Evolutionary conservation across 2,113 vertebrate species (phyloP).

Genomic region (Neofelis nebulosa): DNA sequence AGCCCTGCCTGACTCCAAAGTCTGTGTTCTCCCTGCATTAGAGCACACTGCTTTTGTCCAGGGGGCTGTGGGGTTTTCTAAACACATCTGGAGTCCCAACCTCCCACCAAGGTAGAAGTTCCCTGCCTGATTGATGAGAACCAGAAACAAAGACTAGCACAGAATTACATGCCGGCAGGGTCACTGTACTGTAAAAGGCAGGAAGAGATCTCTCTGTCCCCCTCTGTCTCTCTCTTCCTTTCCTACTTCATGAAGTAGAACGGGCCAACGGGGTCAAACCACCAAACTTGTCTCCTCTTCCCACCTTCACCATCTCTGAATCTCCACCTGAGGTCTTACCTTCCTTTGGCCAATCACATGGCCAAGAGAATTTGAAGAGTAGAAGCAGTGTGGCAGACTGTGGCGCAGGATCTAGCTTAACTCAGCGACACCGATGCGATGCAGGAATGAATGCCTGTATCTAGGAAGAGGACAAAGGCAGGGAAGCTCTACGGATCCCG

Average conservation of each 20-base stretch:
- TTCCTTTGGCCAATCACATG: accelerated
- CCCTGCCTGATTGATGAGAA: not conserved
- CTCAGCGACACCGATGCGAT: not conserved
- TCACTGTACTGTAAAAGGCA: not conserved
- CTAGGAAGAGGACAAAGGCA: not conserved
- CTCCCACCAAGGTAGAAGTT: not conserved
- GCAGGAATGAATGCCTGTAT: not conserved
- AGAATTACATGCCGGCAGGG: not conserved
- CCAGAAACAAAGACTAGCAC: not conserved
- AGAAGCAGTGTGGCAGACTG: no score
- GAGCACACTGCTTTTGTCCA: not conserved
- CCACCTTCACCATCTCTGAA: not conserved
- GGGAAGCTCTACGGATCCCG: not conserved
- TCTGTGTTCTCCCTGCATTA: no score
- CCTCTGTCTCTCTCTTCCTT: not conserved
- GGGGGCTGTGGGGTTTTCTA: not conserved
- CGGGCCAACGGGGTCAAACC: not conserved
- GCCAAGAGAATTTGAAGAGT: not conserved
- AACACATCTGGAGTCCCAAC: not conserved
- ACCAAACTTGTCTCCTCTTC: not conserved
- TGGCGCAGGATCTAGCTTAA: not conserved
- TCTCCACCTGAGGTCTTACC: not conserved
- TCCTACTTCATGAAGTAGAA: not conserved
- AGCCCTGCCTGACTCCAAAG: not conserved
- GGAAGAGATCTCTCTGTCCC: not conserved